Evolutionary conservation across 2,113 vertebrate species (phyloP).

Genomic region (Callithrix jacchus): DNA sequence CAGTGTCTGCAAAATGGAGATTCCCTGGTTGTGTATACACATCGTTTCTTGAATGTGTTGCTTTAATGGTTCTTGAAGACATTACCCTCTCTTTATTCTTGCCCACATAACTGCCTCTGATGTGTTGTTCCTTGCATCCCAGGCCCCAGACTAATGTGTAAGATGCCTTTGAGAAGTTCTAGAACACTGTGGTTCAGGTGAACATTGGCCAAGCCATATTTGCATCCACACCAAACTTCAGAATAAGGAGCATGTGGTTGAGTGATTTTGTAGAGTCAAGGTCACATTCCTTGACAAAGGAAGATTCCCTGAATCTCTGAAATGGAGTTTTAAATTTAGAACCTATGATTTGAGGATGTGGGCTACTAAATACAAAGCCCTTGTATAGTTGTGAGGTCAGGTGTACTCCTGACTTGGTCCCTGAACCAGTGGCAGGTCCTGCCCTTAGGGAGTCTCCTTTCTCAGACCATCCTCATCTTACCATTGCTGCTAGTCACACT

Average conservation of each 20-base stretch:
- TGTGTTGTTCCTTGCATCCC: background rate
- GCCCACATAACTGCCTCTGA: background rate
- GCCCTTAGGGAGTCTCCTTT: background rate
- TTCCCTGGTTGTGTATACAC: background rate
- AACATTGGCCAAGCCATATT: background rate
- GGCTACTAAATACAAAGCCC: background rate
- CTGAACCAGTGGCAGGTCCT: background rate
- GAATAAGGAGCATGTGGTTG: background rate
- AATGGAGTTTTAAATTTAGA: background rate
- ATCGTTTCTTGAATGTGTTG: background rate
- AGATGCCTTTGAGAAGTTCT: background rate
- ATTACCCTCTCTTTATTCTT: background rate
- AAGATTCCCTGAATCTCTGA: background rate
- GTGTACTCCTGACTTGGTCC: background rate
- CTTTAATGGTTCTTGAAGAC: background rate
- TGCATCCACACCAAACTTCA: background rate
- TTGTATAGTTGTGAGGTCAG: background rate
- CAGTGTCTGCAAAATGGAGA: background rate
- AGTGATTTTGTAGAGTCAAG: background rate
- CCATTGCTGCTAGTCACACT: background rate
- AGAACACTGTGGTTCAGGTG: background rate
- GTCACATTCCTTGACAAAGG: background rate
- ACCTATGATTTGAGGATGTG: background rate
- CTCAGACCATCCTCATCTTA: background rate
- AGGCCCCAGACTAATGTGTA: background rate